Base-by-base conservation (phyloP, 1,140 invertebrate species). In the Acromyrmex charruanus region DNA sequence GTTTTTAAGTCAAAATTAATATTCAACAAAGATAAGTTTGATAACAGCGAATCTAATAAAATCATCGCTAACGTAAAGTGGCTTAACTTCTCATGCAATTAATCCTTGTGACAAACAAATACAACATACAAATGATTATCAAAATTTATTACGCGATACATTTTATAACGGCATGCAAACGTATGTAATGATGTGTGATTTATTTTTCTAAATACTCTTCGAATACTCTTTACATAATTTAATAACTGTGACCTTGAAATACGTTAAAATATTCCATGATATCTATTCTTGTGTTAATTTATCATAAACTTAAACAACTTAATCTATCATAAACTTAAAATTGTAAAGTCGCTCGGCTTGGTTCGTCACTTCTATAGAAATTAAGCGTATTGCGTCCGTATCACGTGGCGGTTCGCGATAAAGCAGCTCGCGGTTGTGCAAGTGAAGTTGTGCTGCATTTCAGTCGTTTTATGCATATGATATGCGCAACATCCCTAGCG, bases 1-100 rank as follows among this genome's bases (percentile, higher is more conserved):
- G 12, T 58, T 58, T 1, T 44, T 12, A 44, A 12, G 39, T 44
- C 39, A 10, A 44, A 44, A 10, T 44, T 12, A 44, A 44, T 12
- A 44, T 2, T 44, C 39, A 44, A 44, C 10, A 10, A 44, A 44
- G 39, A 44, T 44, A 44, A 12, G 39, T 44, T 44, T 44, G 9
- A 44, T 44, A 87, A 21, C 71, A 28, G 35, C 18, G 44, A 77
- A 25, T 86, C 74, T 53, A 35, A 16, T 44, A 44, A 44, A 44
- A 44, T 10, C 35, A 71, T 87, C n/a, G n/a, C 7, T 55, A 35
- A 55, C 49, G 2, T 16, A 61, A 63, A n/a, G 7, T 55, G 6
- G 21, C 55, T 87, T 58, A 82, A 69, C 25, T 81, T 58, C 12
- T 35, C 0, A 51, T 10, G 49, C 0, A n/a, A 12, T 75, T 61